Base-by-base conservation (phyloP, 2,113 vertebrate species). In the Thunnus thynnus region DNA sequence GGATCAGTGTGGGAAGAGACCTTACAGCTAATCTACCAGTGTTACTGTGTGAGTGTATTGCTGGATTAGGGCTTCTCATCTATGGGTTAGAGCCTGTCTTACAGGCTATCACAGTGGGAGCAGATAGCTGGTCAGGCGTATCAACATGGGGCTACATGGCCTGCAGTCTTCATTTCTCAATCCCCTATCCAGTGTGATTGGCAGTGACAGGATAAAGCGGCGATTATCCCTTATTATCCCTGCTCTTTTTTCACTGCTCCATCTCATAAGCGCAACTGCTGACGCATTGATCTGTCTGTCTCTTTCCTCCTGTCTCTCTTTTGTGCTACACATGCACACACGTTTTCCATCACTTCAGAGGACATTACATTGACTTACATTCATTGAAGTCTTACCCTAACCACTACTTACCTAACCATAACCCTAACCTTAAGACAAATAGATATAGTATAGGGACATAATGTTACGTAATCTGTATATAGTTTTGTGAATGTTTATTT, bases 171-270 rank as follows among this genome's bases (percentile, higher is more conserved):
- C 79, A 87, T 80, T 83, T 82, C 72, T 81, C 76, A 72, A 57
- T 76, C 76, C 66, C 79, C 78, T 13, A 58, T 13, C 5, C 54
- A 22, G 17, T 47, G 66, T 90, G 84, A 91, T 62, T 90, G 87
- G 80, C 89, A 87, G 76, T 47, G 74, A 80, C 69, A 36, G 84
- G 73, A 69, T 82, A 87, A 91, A 91, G 88, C 88, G 17, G 50
- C 55, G 85, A 91, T 92, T 91, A 91, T 92, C 84, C 88, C 74
- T 72, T 80, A 85, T 90, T 88, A 93, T 86, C 85, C 81, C 73
- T 80, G 78, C 17, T 64, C 76, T 82, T 83, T 74, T 86, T 54
- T 65, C 67, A 74, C 64, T 32, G 78, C 76, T 89, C 30, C 0
- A 5, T 83, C 68, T 84, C 72, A 82, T 69, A 72, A 81, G 75